A percentile compares a stretch with the other conserved stretches of the same genome.
Conservation (phyloP, 2,888 invertebrate genomes). For the Torymus aiolomorphi region DNA sequence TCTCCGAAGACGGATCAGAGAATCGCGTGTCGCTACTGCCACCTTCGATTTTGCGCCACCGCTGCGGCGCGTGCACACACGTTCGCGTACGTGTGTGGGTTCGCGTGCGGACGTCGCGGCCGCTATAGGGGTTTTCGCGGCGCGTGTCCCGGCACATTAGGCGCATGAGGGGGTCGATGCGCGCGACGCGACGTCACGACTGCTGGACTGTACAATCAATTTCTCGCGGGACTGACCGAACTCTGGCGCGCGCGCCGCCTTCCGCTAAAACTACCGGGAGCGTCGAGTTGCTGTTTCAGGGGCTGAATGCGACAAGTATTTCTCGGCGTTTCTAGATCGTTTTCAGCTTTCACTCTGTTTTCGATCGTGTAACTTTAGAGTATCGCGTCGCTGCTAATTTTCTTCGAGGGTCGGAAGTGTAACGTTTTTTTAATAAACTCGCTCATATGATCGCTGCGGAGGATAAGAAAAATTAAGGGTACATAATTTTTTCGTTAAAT, state of each 20-base stretch:
- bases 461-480: conserved; percentile 23
- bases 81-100: not conserved
- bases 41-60: conserved; percentile 39
- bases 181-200: conserved; percentile 40
- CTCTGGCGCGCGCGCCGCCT: not conserved
- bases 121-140: not conserved
- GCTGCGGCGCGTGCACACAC: not conserved
- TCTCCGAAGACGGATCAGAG: conserved; percentile 74
- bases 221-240: conserved; percentile 37
- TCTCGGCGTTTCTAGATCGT: conserved; percentile 16
- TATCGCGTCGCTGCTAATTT: too few species aligned
- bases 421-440: too few species aligned
- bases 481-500: conserved; percentile 15
- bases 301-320: not conserved
- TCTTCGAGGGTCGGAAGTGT: too few species aligned
- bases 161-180: conserved; percentile 33
- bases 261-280: conserved; percentile 14
- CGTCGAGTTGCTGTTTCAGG: not conserved
- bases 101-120: not conserved
- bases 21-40: conserved; percentile 68
- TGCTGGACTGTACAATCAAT: conserved; percentile 43
- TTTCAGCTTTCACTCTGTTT: conserved; percentile 17
- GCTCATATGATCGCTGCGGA: not conserved
- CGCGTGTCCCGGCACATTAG: conserved; percentile 40
- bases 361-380: too few species aligned